Percentiles rank a stretch among this genome's conserved stretches.
These are phyloP conservation scores for Hydractinia echinata DNA, from an alignment of 30 jellyfish, hydroid and myxozoan species.

Conservation along the genomic window DNA sequence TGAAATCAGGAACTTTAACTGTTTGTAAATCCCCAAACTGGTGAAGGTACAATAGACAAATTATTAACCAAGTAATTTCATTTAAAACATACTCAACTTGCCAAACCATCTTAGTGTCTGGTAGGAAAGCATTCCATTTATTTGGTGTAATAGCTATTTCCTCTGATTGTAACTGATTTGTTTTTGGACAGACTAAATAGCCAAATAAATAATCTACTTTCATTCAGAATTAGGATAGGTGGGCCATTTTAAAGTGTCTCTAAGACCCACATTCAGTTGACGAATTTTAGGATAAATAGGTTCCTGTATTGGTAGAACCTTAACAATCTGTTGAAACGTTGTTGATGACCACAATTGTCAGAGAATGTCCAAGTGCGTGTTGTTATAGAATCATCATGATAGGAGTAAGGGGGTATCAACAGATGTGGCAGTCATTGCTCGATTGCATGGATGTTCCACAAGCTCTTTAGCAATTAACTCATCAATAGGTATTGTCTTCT, in stretches of 20 bases:
- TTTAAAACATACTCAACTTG: conserved; percentile 14
- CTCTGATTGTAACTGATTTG: too few species aligned
- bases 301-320: conserved; percentile 13
- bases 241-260: conserved; percentile 12
- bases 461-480: not conserved
- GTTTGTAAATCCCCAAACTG: conserved; percentile 35
- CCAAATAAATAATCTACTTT: conserved; percentile 11
- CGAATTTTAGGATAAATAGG: conserved; percentile 15
- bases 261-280: conserved; percentile 15
- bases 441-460: conserved; percentile 19
- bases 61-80: not conserved
- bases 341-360: conserved; percentile 29
- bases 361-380: conserved; percentile 8
- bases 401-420: not conserved
- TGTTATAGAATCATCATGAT: not conserved
- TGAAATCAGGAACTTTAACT: not conserved
- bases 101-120: conserved; percentile 24
- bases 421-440: not conserved
- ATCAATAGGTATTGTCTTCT: too few species aligned
- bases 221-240: conserved; percentile 15
- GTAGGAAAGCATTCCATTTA: not conserved
- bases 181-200: not conserved
- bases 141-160: not conserved
- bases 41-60: conserved; percentile 20
- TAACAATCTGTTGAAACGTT: conserved; percentile 2